Conservation (phyloP, 1,140 invertebrate species). For the Gryllus bimaculatus region DNA sequence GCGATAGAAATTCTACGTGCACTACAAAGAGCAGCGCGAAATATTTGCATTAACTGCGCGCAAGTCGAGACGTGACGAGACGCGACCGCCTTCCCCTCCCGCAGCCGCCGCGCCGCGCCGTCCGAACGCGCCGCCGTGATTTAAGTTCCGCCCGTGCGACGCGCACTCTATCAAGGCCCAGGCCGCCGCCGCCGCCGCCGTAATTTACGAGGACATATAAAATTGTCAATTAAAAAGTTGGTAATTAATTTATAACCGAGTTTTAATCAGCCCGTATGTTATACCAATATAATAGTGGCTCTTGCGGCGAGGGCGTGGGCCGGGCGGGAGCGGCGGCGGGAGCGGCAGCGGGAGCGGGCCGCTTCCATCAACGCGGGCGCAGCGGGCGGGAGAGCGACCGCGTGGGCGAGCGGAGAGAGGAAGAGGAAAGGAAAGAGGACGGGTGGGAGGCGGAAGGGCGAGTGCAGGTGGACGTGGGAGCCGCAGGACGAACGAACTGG, state of each 20-base stretch:
- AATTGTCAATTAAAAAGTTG: slow-evolving; percentile 6
- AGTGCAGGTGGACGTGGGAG: too few relatives aligned
- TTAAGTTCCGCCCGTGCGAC: neutral
- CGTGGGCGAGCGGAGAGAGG: neutral
- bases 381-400: neutral
- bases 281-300: neutral
- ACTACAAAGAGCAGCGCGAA: neutral
- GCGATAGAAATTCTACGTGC: too few relatives aligned
- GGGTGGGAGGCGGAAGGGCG: too few relatives aligned
- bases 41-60: neutral
- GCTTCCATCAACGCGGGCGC: neutral
- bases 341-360: too few relatives aligned
- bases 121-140: neutral
- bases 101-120: too few relatives aligned
- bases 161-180: neutral
- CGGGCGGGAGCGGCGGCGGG: too few relatives aligned
- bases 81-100: neutral
- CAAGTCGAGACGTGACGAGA: neutral
- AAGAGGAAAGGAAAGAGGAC: neutral
- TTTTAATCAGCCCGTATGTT: neutral
- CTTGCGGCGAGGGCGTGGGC: neutral
- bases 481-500: too few relatives aligned
- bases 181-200: too few relatives aligned
- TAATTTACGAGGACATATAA: neutral
- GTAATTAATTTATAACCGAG: slow-evolving; percentile 2